These are phyloP conservation scores for Sciaenops ocellatus DNA, from an alignment of 2,797 vertebrate species.

Conservation along the genomic window DNA sequence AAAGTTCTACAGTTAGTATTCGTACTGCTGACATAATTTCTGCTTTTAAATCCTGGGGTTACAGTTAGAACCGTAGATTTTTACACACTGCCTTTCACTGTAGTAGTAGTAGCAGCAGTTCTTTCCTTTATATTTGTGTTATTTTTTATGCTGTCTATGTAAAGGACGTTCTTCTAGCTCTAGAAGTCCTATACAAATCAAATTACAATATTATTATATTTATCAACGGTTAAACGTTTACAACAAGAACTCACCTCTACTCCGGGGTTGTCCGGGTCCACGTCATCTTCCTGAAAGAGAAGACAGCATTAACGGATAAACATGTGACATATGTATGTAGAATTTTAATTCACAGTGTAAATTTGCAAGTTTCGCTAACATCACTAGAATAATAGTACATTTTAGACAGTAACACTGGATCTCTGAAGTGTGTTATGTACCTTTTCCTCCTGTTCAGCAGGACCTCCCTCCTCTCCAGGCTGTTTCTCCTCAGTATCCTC, in stretches of 20 bases:
- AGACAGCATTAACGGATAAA: not conserved
- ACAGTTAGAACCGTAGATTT: no score
- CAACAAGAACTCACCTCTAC: constrained; percentile 86
- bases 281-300: constrained; percentile 88
- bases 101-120: no score
- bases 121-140: no score
- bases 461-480: constrained; percentile 78
- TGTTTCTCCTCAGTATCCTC: constrained; percentile 74
- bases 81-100: no score
- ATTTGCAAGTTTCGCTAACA: not conserved
- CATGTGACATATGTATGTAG: no score
- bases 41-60: no score
- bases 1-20: no score
- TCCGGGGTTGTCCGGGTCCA: constrained; percentile 91
- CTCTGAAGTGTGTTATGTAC: constrained; percentile 67
- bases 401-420: not conserved
- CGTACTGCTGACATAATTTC: no score
- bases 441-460: constrained; percentile 89
- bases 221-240: not conserved
- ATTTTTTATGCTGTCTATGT: no score
- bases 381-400: not conserved
- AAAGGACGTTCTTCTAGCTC: no score
- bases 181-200: no score
- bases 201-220: no score
- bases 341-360: not conserved